Conservation (phyloP, 2,113 vertebrate species). For the Sander vitreus region DNA sequence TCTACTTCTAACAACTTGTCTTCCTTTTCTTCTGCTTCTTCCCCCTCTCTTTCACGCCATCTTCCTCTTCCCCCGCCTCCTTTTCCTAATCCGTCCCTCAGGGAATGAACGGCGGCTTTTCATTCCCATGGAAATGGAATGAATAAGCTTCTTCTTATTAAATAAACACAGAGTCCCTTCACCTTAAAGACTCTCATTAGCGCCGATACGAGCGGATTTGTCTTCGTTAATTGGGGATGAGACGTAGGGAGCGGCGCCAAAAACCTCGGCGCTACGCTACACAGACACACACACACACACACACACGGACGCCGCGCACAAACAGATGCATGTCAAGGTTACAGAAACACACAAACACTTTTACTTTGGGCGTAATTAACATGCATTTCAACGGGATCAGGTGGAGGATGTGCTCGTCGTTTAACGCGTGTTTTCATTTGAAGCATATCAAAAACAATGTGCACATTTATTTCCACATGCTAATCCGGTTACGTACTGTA, state of each 20-base stretch:
- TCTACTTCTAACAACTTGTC: no score
- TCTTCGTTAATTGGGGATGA: constrained; percentile 79
- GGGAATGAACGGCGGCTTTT: constrained; percentile 49
- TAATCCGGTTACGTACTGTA: constrained; percentile 58
- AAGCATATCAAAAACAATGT: constrained; percentile 35
- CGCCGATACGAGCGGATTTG: constrained; percentile 72
- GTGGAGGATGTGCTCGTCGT: background rate
- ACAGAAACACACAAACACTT: constrained; percentile 38
- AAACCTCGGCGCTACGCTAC: constrained; percentile 15
- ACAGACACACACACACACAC: background rate
- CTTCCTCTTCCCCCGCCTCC: background rate
- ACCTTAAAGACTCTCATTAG: constrained; percentile 80
- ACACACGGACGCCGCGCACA: constrained; percentile 17
- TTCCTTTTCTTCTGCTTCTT: no score
- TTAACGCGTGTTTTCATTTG: constrained; percentile 55
- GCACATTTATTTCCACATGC: constrained; percentile 43
- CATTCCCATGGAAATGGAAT: constrained; percentile 63
- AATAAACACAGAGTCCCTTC: constrained; percentile 67
- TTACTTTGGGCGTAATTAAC: constrained; percentile 12
- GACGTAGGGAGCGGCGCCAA: constrained; percentile 54
- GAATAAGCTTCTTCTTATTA: constrained; percentile 70
- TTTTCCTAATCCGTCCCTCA: constrained; percentile 37
- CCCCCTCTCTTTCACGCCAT: background rate
- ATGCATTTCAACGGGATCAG: constrained; percentile 18
- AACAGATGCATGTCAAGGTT: constrained; percentile 40